Evolutionary conservation across 2,888 invertebrate genomes (phyloP).

Genomic region (Tipula vernalis): DNA sequence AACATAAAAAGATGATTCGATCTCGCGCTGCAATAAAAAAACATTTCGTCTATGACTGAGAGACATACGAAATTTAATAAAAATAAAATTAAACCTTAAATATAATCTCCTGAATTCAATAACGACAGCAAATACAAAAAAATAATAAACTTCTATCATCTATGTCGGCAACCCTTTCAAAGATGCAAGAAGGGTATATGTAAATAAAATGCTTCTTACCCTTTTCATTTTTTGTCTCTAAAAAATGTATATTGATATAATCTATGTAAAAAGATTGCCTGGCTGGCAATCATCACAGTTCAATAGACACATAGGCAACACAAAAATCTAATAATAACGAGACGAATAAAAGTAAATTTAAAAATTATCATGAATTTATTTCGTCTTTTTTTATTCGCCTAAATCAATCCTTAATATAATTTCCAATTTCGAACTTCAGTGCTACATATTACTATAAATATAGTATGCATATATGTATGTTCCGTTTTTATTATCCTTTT

Average conservation of each 20-base stretch:
- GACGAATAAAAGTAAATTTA: neutral
- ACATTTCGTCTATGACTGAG: neutral
- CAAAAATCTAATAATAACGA: neutral
- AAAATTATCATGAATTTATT: neutral
- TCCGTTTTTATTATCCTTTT: neutral
- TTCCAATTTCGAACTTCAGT: neutral
- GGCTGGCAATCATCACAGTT: neutral
- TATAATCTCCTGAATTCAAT: neutral
- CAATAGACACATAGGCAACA: neutral
- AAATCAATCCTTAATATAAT: conserved; percentile 4
- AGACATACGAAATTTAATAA: neutral
- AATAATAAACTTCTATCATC: neutral
- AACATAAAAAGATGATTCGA: too few relatives aligned
- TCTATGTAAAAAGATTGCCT: neutral
- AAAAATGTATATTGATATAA: neutral
- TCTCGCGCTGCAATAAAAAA: too few relatives aligned
- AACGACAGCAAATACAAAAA: neutral
- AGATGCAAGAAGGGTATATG: neutral
- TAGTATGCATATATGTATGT: neutral
- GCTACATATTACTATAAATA: neutral
- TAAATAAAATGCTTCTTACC: neutral
- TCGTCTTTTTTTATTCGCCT: neutral
- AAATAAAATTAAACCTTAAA: neutral
- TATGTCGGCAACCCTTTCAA: neutral
- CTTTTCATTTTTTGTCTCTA: neutral